A percentile compares a stretch with the other conserved stretches of the same genome.
Conservation (phyloP, 2,113 vertebrate genomes). For the Psettodes erumei region DNA sequence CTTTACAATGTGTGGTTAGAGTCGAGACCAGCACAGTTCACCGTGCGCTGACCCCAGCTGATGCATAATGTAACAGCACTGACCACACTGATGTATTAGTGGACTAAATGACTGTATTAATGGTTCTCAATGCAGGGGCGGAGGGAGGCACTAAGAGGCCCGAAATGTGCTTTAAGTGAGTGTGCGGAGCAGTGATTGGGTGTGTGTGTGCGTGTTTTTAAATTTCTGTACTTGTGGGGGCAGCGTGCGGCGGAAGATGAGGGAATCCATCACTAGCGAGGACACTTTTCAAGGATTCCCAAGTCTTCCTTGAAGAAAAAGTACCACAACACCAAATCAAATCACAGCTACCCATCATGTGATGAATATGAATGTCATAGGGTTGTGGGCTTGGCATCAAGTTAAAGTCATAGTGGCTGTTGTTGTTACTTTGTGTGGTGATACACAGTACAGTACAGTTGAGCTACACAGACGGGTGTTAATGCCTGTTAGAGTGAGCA, state of each 20-base stretch:
- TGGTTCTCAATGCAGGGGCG: constrained; percentile 53
- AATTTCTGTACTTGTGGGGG: background rate
- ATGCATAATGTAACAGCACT: constrained; percentile 74
- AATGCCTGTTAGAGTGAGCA: too few relatives aligned
- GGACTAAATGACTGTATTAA: constrained; percentile 76
- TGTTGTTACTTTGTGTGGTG: too few relatives aligned
- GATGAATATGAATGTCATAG: background rate
- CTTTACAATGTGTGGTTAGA: constrained; percentile 79
- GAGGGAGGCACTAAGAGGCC: constrained; percentile 64
- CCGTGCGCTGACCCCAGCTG: constrained; percentile 62
- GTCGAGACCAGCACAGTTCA: constrained; percentile 73
- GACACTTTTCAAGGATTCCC: background rate
- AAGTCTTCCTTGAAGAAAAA: background rate
- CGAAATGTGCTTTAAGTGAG: constrained; percentile 72
- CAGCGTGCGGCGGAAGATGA: background rate
- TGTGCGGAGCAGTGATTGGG: constrained; percentile 61
- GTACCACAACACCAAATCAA: background rate
- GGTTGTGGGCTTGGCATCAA: background rate
- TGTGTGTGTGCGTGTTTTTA: background rate
- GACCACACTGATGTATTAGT: constrained; percentile 74
- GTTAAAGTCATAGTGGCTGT: too few relatives aligned
- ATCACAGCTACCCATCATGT: background rate
- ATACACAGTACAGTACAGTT: too few relatives aligned
- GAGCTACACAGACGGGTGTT: too few relatives aligned
- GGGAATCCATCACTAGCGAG: constrained; percentile 24